These are phyloP conservation scores for Baronia brevicornis DNA, from an alignment of 2,888 invertebrate genomes.

Conservation along the genomic window DNA sequence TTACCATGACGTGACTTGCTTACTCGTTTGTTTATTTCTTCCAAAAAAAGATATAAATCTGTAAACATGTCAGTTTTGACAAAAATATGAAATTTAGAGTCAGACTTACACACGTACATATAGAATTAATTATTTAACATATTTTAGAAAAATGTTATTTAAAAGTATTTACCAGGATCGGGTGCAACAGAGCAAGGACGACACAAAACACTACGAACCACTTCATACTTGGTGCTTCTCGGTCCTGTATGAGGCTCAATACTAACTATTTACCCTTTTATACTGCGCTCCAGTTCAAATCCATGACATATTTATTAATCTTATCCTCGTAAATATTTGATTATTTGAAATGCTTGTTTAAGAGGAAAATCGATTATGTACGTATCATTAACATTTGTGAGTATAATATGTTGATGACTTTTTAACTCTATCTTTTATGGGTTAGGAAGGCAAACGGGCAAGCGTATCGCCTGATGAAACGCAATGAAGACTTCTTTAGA, in stretches of 20 bases:
- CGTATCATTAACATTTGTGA: not conserved
- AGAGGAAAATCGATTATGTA: slow-evolving; percentile 3
- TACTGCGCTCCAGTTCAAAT: slow-evolving; percentile 21
- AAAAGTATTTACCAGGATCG: slow-evolving; percentile 33
- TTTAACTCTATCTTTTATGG: too few species aligned
- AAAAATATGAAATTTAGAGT: too few species aligned
- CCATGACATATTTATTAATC: slow-evolving; percentile 20
- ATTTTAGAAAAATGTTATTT: too few species aligned
- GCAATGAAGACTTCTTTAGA: too few species aligned
- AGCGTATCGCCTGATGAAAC: too few species aligned
- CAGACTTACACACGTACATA: not conserved
- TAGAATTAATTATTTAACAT: not conserved
- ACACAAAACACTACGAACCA: slow-evolving; percentile 35
- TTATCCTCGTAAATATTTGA: slow-evolving; percentile 19
- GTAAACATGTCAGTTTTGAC: too few species aligned
- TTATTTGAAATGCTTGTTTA: slow-evolving; percentile 12
- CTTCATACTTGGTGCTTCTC: slow-evolving; percentile 34
- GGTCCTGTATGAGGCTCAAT: slow-evolving; percentile 9
- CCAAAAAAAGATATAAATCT: too few species aligned
- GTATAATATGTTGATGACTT: too few species aligned
- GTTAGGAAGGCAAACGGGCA: too few species aligned
- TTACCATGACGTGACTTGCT: too few species aligned
- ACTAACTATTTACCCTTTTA: slow-evolving; percentile 16
- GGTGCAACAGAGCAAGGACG: slow-evolving; percentile 31
- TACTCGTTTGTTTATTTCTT: too few species aligned